A percentile compares a stretch with the other conserved stretches of the same genome.
Evolutionary conservation across 2,888 invertebrate species (phyloP).

Genomic region (Drosophila mercatorum): DNA sequence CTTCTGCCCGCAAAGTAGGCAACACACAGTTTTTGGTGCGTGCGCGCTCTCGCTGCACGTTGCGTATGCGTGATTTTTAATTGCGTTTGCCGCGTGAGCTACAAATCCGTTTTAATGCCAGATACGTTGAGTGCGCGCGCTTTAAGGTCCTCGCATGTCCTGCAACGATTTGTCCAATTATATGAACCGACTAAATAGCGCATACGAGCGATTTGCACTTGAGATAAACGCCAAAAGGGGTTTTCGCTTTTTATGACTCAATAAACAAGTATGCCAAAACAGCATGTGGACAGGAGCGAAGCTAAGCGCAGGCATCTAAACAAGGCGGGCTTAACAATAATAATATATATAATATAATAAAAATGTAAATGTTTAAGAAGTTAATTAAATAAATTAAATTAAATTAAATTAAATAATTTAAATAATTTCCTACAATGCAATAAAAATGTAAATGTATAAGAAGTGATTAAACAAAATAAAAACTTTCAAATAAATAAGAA

Average conservation of each 20-base stretch:
- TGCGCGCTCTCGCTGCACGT: neutral
- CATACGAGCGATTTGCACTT: conserved; percentile 66
- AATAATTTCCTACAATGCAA: no score
- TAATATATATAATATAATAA: neutral
- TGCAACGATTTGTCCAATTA: conserved; percentile 75
- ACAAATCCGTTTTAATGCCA: conserved; percentile 21
- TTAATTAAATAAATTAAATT: neutral
- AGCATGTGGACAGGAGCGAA: conserved; percentile 29
- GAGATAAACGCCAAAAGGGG: conserved; percentile 53
- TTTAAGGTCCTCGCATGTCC: conserved; percentile 61
- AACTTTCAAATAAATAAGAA: no score
- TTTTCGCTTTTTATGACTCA: conserved; percentile 59
- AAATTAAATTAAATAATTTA: neutral
- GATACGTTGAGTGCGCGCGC: conserved; percentile 25
- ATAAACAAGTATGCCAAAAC: conserved; percentile 50
- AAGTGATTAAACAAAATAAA: no score
- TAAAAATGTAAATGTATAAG: no score
- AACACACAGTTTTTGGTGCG: conserved; percentile 16
- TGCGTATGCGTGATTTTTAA: conserved; percentile 61
- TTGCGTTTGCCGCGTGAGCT: conserved; percentile 37
- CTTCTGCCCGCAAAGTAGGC: conserved; percentile 21
- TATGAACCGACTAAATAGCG: conserved; percentile 56
- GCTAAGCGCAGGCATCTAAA: neutral
- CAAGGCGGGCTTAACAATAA: neutral
- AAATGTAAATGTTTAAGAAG: neutral